Percentiles rank a stretch among this genome's conserved stretches.
Evolutionary conservation across 2,113 vertebrate genomes (phyloP).

Genomic region (Phodopus roborovskii): DNA sequence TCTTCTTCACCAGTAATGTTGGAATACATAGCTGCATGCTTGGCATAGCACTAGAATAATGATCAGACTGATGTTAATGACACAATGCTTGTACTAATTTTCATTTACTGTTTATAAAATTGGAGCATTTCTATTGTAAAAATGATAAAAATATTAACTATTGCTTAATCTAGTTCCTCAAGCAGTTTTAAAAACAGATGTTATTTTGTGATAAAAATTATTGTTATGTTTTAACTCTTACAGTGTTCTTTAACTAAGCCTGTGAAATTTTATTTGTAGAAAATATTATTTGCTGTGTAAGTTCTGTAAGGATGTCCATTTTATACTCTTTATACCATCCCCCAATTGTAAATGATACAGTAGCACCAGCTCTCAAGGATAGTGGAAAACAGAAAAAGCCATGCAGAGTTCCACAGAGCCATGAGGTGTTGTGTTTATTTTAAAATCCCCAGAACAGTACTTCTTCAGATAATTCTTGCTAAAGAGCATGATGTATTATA

Average conservation of each 20-base stretch:
- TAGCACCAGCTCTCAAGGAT: background rate
- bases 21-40: background rate
- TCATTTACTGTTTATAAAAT: background rate
- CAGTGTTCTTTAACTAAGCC: background rate
- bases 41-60: background rate
- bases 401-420: background rate
- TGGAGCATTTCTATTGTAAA: background rate
- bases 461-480: background rate
- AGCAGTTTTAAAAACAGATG: constrained; percentile 7
- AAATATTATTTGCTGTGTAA: background rate
- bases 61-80: background rate
- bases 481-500: background rate
- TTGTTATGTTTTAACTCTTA: background rate
- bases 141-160: background rate
- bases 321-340: constrained; percentile 5
- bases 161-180: background rate
- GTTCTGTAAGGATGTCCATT: background rate
- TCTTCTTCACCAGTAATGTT: background rate
- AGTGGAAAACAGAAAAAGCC: background rate
- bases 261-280: background rate
- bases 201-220: background rate
- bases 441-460: background rate
- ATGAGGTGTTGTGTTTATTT: background rate
- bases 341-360: background rate
- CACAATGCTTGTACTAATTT: background rate